Base-by-base conservation (phyloP, 1,140 invertebrate genomes). In the Leptopilina boulardi region DNA sequence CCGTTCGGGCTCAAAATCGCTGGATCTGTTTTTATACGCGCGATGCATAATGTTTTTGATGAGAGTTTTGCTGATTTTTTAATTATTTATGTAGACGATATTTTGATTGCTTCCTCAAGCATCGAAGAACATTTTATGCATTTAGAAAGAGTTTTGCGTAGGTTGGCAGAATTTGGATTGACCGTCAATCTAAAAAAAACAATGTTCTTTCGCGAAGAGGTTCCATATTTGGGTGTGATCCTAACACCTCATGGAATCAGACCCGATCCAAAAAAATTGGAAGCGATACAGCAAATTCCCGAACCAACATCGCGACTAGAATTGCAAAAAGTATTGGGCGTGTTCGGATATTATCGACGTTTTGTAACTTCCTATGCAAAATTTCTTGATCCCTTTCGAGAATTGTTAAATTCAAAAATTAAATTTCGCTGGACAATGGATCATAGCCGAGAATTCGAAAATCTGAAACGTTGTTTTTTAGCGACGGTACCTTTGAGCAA, bases 291-390 rank as follows among this genome's bases (percentile, higher is more conserved):
- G 26, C 15, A 34, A 41, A 5, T 74, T 38, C 6, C 15, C n/a
- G 13, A 10, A 56, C 34, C 51, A 23, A n/a, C 9, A 38, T 18
- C 23, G 56, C 13, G 10, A 56, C 3, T 56, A 56, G 10, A 74
- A 38, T 18, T 74, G n/a, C 73, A 74, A 41, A 56, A 59, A 56
- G 38, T 74, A n/a, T 38, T 74, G 34, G 73, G 51, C 3, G 30
- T 74, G 1, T 59, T 51, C 15, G n/a, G 13, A 9, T 74, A 59
- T 18, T 74, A 59, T 19, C 3, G 51, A 3, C 73, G 44, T 9
- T 74, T 74, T 41, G n/a, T 21, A 2, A 6, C 18, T 15, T 38
- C n/a, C 19, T 59, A 11, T 74, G 47, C 73, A 15, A 59, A 23
- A 2, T 44, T 38, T n/a, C 19, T 74, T 41, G 51, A 51, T 51